Evolutionary conservation across 1,140 invertebrate species (phyloP).

Genomic region (Diprion similis): DNA sequence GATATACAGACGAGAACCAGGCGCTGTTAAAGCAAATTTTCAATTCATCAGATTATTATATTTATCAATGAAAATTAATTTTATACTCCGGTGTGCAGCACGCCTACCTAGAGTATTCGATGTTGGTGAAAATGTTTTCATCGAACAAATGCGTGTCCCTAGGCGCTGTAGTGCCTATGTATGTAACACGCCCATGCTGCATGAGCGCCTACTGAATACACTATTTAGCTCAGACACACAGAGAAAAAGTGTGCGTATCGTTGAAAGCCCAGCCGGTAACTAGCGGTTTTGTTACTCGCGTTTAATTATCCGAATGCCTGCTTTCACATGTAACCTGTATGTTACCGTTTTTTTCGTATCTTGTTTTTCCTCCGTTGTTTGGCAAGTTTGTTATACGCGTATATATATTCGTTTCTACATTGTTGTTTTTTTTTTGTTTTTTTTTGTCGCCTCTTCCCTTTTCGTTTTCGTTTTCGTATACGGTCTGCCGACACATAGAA

Average conservation of each 20-base stretch:
- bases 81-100: no score
- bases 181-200: no score
- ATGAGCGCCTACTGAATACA: not conserved
- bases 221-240: not conserved
- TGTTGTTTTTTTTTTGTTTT: no score
- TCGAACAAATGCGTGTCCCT: not conserved
- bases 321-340: not conserved
- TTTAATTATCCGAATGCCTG: not conserved
- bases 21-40: no score
- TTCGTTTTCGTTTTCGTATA: no score
- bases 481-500: not conserved
- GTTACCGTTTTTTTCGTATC: not conserved
- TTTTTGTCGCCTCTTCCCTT: not conserved
- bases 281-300: not conserved
- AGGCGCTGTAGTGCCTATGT: not conserved
- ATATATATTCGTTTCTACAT: not conserved
- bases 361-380: not conserved
- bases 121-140: not conserved
- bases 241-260: not conserved
- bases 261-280: not conserved
- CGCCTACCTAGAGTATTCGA: no score
- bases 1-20: no score
- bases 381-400: no score
- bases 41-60: no score
- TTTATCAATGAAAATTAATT: no score